Evolutionary conservation across 2,797 vertebrate genomes (phyloP).

Genomic region (Ctenochaetus hawaiiensis): DNA sequence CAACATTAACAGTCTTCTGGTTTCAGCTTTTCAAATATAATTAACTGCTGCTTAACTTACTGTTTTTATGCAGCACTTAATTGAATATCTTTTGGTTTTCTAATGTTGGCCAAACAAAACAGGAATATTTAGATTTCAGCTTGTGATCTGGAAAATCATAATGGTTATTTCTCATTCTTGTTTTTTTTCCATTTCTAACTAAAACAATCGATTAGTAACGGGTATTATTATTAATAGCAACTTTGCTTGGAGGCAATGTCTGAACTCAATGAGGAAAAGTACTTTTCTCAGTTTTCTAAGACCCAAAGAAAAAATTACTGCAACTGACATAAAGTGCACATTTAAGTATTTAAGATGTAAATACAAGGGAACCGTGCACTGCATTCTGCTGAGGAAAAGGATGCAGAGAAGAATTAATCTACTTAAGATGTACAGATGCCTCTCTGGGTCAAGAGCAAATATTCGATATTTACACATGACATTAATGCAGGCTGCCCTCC

Average conservation of each 20-base stretch:
- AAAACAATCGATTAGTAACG: not conserved
- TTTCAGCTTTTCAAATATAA: not conserved
- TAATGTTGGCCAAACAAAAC: not conserved
- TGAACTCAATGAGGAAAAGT: not conserved
- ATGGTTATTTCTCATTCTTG: not conserved
- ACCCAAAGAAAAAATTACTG: not conserved
- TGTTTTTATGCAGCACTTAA: not conserved
- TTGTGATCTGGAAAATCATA: not conserved
- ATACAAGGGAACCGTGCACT: conserved; percentile 3
- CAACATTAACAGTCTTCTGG: not conserved
- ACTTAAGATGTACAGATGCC: conserved; percentile 12
- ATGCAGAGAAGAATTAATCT: conserved; percentile 14
- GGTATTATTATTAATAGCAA: not conserved
- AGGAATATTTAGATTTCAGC: not conserved
- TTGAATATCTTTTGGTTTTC: not conserved
- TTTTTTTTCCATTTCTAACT: not conserved
- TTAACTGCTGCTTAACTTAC: no score
- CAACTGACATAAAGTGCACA: not conserved
- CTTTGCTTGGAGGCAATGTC: not conserved
- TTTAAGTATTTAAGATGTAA: conserved; percentile 9
- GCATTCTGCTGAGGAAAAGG: not conserved
- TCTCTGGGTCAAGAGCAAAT: conserved; percentile 25
- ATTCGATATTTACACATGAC: conserved; percentile 5
- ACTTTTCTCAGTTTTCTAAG: not conserved
- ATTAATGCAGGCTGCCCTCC: conserved; percentile 5